Percentiles rank a stretch among this genome's conserved stretches.
Evolutionary conservation across 2,797 vertebrate species (phyloP).

Genomic region (Sparidentex hasta): DNA sequence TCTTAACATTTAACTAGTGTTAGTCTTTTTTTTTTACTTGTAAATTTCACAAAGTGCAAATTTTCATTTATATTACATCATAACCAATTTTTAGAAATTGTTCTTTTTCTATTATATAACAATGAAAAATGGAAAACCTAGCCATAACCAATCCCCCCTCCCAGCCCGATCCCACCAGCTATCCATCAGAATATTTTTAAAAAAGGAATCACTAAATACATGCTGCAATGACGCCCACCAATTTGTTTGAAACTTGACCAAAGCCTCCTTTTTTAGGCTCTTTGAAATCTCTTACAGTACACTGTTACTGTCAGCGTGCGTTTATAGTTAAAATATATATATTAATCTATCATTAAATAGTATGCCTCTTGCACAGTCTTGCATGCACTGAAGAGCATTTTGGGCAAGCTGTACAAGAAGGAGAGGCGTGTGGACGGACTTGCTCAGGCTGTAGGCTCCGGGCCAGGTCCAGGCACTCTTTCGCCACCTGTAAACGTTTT

Average conservation of each 20-base stretch:
- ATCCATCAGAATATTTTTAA: conserved; percentile 69
- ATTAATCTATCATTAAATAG: conserved; percentile 90
- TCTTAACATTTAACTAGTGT: conserved; percentile 84
- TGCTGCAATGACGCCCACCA: conserved; percentile 81
- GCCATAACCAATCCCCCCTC: conserved; percentile 53
- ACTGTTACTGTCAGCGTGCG: conserved; percentile 84
- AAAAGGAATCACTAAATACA: conserved; percentile 85
- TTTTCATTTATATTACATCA: conserved; percentile 82
- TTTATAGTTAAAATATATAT: conserved; percentile 87
- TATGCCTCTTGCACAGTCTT: conserved; percentile 89
- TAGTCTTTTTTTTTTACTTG: conserved; percentile 70
- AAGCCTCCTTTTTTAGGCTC: conserved; percentile 63
- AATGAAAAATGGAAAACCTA: conserved; percentile 76
- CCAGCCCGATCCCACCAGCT: conserved; percentile 46
- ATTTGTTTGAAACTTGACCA: conserved; percentile 75
- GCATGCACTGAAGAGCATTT: conserved; percentile 92
- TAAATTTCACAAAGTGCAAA: conserved; percentile 88
- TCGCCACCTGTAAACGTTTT: conserved; percentile 86
- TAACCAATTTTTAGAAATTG: conserved; percentile 77
- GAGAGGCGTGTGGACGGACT: conserved; percentile 85
- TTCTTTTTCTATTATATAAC: conserved; percentile 74
- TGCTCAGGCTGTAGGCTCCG: conserved; percentile 80
- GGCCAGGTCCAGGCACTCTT: conserved; percentile 77
- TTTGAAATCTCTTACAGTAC: conserved; percentile 75
- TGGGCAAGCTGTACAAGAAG: conserved; percentile 87